These are phyloP conservation scores for Pelodytes ibericus DNA, from an alignment of 2,797 vertebrate species.

Conservation along the genomic window DNA sequence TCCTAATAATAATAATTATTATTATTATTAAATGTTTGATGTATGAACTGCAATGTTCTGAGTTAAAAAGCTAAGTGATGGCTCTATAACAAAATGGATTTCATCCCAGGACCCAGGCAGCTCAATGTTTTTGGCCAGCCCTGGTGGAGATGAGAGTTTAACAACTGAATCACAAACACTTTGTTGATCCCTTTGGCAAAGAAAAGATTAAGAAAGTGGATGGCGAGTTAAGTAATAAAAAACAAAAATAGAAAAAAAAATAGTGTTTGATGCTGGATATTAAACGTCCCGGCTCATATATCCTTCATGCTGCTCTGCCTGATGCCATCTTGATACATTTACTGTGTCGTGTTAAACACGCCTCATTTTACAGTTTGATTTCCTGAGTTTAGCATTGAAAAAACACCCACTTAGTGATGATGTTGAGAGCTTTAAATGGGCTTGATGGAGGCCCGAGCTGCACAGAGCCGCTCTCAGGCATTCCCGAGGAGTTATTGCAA, in stretches of 20 bases:
- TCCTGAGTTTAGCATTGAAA: not conserved
- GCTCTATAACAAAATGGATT: too few species aligned
- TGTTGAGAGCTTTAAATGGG: not conserved
- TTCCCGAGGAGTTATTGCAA: slow-evolving; percentile 40
- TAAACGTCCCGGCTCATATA: not conserved
- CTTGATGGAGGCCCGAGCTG: not conserved
- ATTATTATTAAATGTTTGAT: too few species aligned
- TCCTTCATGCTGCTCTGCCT: not conserved
- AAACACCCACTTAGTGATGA: not conserved
- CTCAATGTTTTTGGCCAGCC: too few species aligned
- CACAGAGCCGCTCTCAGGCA: slow-evolving; percentile 22
- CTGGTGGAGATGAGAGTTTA: not conserved
- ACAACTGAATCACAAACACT: not conserved
- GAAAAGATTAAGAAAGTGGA: not conserved
- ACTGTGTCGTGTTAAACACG: not conserved
- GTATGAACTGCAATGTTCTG: too few species aligned
- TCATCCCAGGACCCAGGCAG: too few species aligned
- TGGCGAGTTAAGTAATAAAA: not conserved
- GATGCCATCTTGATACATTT: slow-evolving; percentile 3
- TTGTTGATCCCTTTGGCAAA: slow-evolving; percentile 7
- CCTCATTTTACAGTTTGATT: too few species aligned
- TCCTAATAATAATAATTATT: too few species aligned
- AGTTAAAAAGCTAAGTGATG: too few species aligned
- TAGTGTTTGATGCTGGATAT: slow-evolving; percentile 2
- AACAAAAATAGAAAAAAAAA: not conserved